These are phyloP conservation scores for Solen grandis DNA, from an alignment of 1,140 invertebrate species.

Conservation along the genomic window DNA sequence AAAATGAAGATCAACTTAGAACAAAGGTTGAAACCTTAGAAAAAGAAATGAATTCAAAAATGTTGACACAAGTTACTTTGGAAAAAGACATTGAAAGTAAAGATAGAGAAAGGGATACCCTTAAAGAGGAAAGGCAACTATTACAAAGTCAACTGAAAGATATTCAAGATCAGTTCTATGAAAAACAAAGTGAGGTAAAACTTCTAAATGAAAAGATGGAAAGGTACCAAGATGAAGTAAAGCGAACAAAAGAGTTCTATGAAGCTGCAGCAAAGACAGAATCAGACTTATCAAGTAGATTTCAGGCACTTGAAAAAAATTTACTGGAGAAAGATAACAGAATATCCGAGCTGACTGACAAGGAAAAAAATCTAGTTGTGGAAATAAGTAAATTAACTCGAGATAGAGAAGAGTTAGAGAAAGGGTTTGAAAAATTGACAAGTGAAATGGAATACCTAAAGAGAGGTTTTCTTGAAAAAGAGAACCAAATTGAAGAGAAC, in stretches of 20 bases:
- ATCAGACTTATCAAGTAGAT: slow-evolving; percentile 36
- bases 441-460: slow-evolving; percentile 35
- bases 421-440: slow-evolving; percentile 24
- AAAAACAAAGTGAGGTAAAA: slow-evolving; percentile 47
- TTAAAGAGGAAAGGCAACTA: slow-evolving; percentile 7
- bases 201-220: slow-evolving; percentile 47
- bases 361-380: slow-evolving; percentile 30
- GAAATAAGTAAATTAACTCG: slow-evolving; percentile 32
- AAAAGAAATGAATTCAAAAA: slow-evolving; percentile 23
- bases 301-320: slow-evolving; percentile 42
- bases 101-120: slow-evolving; percentile 4
- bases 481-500: slow-evolving; percentile 23
- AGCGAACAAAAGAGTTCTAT: slow-evolving; percentile 47
- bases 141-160: slow-evolving; percentile 21
- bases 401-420: slow-evolving; percentile 44
- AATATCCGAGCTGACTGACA: slow-evolving; percentile 26
- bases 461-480: slow-evolving; percentile 34
- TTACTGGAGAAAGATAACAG: slow-evolving; percentile 35
- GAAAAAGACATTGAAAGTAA: slow-evolving; percentile 36
- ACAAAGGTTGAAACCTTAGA: slow-evolving; percentile 32
- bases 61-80: neutral
- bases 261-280: slow-evolving; percentile 43
- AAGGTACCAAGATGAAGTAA: slow-evolving; percentile 28
- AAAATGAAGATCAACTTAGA: slow-evolving; percentile 34
- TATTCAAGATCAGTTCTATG: slow-evolving; percentile 43